These are phyloP conservation scores for Scortum barcoo DNA, from an alignment of 2,113 vertebrate species.

Conservation along the genomic window DNA sequence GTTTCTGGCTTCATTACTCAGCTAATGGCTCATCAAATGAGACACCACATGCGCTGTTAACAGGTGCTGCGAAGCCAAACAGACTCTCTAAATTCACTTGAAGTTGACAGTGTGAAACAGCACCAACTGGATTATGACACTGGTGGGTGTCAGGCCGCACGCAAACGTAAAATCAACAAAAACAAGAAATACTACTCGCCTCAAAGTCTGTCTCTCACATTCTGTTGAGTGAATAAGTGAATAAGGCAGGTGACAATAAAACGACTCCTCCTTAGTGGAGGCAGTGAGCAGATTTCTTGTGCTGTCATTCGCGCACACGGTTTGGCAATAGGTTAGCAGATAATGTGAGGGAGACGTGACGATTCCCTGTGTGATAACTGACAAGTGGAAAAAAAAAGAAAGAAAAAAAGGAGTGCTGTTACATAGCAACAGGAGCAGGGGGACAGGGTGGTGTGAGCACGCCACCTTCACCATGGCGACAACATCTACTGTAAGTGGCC, in stretches of 20 bases:
- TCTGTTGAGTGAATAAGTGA: background rate
- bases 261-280: background rate
- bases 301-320: background rate
- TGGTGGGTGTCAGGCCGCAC: conserved; percentile 38
- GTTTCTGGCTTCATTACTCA: conserved; percentile 11
- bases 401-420: conserved; percentile 44
- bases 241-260: background rate
- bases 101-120: conserved; percentile 61
- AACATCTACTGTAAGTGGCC: conserved; percentile 59
- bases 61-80: conserved; percentile 49
- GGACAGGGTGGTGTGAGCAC: conserved; percentile 19
- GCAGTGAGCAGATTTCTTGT: background rate
- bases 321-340: conserved; percentile 27
- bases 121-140: conserved; percentile 45
- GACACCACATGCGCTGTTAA: conserved; percentile 40
- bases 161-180: conserved; percentile 13
- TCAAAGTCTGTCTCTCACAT: conserved; percentile 16
- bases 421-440: conserved; percentile 61
- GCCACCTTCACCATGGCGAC: conserved; percentile 73
- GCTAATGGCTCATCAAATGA: conserved; percentile 27
- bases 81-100: conserved; percentile 53
- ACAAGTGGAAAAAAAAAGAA: conserved; percentile 28
- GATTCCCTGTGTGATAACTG: conserved; percentile 46
- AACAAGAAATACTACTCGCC: conserved; percentile 12
- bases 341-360: conserved; percentile 50